Conservation (phyloP, 2,888 invertebrate species). For the Lasioglossum pauxillum region DNA sequence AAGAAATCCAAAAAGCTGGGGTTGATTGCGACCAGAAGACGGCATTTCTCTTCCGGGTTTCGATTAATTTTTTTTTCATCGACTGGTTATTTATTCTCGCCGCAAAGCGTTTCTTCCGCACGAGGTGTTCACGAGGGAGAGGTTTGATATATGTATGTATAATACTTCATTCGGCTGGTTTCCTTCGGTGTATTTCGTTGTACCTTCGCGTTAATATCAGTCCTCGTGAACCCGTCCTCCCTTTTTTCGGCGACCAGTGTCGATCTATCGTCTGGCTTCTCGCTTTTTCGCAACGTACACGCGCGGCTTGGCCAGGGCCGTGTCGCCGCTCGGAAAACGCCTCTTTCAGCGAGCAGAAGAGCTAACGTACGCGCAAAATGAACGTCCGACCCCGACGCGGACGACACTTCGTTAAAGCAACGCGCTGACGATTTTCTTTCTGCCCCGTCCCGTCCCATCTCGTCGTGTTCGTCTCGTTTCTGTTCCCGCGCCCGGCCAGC, state of each 20-base stretch:
- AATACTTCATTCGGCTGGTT: slow-evolving; percentile 27
- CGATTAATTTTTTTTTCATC: slow-evolving; percentile 8
- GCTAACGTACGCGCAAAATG: slow-evolving; percentile 67
- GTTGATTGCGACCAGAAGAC: neutral
- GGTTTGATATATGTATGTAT: slow-evolving; percentile 33
- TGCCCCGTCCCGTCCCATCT: slow-evolving; percentile 9
- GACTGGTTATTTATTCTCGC: slow-evolving; percentile 35
- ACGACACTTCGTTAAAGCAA: slow-evolving; percentile 74
- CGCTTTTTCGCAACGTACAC: slow-evolving; percentile 50
- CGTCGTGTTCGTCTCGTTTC: neutral
- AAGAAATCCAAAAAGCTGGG: neutral
- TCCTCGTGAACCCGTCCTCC: slow-evolving; percentile 35
- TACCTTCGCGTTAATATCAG: slow-evolving; percentile 66
- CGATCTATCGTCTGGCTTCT: slow-evolving; percentile 41
- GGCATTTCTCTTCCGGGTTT: neutral
- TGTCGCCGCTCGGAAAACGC: slow-evolving; percentile 20
- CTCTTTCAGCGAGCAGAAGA: slow-evolving; percentile 54
- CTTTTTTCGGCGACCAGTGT: slow-evolving; percentile 33
- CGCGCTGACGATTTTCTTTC: slow-evolving; percentile 71
- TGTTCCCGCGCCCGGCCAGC: slow-evolving; percentile 6
- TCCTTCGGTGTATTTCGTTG: slow-evolving; percentile 45
- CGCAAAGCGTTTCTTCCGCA: slow-evolving; percentile 36
- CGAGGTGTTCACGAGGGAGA: slow-evolving; percentile 19
- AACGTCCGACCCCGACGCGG: slow-evolving; percentile 62
- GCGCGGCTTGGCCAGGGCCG: neutral